Evolutionary conservation across 2,888 invertebrate species (phyloP).

Genomic region (Meteorus colon): DNA sequence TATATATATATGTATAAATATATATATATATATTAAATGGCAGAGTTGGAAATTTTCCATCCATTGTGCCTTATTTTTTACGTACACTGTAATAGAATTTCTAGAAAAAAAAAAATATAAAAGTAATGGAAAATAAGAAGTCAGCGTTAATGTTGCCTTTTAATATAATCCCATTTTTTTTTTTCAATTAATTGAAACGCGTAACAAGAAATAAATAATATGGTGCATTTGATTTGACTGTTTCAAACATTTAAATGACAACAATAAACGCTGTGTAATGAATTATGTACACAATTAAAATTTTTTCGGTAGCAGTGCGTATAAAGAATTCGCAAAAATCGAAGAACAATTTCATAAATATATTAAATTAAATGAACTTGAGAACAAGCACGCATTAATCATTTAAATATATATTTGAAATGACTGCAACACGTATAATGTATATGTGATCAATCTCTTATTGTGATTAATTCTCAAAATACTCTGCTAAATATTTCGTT

Average conservation of each 20-base stretch:
- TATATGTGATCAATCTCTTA: constrained; percentile 52
- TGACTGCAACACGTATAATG: constrained; percentile 55
- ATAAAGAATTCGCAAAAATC: constrained; percentile 59
- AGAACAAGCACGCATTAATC: constrained; percentile 65
- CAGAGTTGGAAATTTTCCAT: constrained; percentile 46
- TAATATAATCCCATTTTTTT: constrained; percentile 43
- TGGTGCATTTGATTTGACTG: background rate
- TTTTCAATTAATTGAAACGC: background rate
- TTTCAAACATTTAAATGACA: constrained; percentile 51
- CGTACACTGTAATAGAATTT: constrained; percentile 51
- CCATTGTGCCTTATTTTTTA: constrained; percentile 48
- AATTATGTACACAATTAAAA: constrained; percentile 53
- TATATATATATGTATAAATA: constrained; percentile 27
- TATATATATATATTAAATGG: constrained; percentile 42
- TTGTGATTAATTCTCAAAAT: constrained; percentile 56
- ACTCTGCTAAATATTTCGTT: constrained; percentile 58
- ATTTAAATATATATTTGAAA: constrained; percentile 51
- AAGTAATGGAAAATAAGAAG: constrained; percentile 36
- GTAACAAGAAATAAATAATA: constrained; percentile 1
- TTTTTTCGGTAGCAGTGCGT: constrained; percentile 58
- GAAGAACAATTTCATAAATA: constrained; percentile 51
- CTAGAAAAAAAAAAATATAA: constrained; percentile 38
- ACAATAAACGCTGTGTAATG: constrained; percentile 53
- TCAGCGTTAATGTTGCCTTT: constrained; percentile 58
- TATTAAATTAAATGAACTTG: constrained; percentile 58